A percentile compares a stretch with the other conserved stretches of the same genome.
Evolutionary conservation across 2,113 vertebrate genomes (phyloP).

Genomic region (Sprattus sprattus): DNA sequence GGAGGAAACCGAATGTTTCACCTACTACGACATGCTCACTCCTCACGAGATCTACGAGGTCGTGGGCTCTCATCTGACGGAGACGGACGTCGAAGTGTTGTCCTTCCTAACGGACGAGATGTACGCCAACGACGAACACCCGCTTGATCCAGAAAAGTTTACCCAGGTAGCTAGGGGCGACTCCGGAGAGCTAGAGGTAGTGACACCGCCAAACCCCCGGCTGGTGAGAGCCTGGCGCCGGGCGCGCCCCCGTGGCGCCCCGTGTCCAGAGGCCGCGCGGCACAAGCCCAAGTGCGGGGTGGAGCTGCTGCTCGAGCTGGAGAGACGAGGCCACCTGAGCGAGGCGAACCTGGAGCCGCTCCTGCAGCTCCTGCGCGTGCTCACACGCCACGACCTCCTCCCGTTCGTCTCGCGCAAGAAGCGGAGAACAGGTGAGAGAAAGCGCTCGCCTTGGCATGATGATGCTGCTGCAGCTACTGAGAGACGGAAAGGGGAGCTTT

Average conservation of each 20-base stretch:
- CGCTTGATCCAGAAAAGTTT: conserved; percentile 74
- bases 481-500: too few species aligned
- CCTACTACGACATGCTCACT: conserved; percentile 85
- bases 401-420: conserved; percentile 80
- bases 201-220: conserved; percentile 41
- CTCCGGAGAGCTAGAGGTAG: conserved; percentile 18
- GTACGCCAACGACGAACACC: conserved; percentile 64
- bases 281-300: conserved; percentile 74
- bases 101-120: conserved; percentile 84
- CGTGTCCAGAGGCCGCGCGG: conserved; percentile 39
- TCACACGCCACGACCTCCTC: conserved; percentile 85
- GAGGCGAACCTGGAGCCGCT: conserved; percentile 81
- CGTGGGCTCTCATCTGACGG: conserved; percentile 83
- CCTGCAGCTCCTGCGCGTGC: conserved; percentile 80
- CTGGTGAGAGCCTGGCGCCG: conserved; percentile 68
- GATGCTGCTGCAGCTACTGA: too few species aligned
- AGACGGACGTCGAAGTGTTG: conserved; percentile 79
- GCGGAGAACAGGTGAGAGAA: conserved; percentile 79
- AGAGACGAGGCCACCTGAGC: conserved; percentile 77
- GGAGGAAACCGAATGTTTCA: conserved; percentile 85
- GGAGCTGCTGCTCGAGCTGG: conserved; percentile 81
- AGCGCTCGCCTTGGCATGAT: not conserved
- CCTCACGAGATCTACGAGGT: conserved; percentile 85
- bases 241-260: conserved; percentile 40
- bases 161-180: conserved; percentile 53